Percentiles rank a stretch among this genome's conserved stretches.
phyloP scores from a whole-genome alignment of 2,113 vertebrate genomes.

The Catharus fuscescens region DNA sequence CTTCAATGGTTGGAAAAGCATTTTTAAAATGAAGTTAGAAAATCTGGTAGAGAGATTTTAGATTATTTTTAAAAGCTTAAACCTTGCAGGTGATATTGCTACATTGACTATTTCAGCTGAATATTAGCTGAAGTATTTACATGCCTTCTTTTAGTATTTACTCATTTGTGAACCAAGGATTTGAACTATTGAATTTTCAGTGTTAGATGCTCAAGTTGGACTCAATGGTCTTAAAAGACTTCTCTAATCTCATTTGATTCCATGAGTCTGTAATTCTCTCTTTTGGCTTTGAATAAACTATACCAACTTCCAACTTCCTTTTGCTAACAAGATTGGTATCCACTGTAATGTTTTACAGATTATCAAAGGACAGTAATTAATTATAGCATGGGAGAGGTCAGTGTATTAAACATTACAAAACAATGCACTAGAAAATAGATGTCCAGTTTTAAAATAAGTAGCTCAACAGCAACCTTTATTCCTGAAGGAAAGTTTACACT shows the following conservation, averaged over 20 bases:
- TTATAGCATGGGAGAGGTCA: neutral
- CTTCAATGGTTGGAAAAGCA: neutral
- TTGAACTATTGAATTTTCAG: neutral
- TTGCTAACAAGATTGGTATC: neutral
- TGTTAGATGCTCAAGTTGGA: neutral
- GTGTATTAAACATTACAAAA: neutral
- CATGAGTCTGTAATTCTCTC: neutral
- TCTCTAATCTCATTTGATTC: neutral
- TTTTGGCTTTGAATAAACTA: neutral
- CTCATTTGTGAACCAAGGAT: neutral
- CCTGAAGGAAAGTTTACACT: neutral
- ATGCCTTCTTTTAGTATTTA: neutral
- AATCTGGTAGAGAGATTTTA: neutral
- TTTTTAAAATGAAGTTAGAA: neutral
- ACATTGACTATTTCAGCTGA: neutral
- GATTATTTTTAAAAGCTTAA: neutral
- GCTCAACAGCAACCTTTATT: neutral
- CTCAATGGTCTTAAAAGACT: neutral
- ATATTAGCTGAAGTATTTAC: neutral
- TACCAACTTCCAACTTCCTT: neutral
- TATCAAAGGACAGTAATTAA: neutral
- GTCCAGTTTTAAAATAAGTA: conserved; percentile 17
- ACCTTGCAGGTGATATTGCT: neutral
- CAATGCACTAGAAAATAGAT: neutral
- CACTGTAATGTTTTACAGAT: neutral